Base-by-base conservation (phyloP, 2,888 invertebrate genomes). In the Drosophila nr. perissopoda region DNA sequence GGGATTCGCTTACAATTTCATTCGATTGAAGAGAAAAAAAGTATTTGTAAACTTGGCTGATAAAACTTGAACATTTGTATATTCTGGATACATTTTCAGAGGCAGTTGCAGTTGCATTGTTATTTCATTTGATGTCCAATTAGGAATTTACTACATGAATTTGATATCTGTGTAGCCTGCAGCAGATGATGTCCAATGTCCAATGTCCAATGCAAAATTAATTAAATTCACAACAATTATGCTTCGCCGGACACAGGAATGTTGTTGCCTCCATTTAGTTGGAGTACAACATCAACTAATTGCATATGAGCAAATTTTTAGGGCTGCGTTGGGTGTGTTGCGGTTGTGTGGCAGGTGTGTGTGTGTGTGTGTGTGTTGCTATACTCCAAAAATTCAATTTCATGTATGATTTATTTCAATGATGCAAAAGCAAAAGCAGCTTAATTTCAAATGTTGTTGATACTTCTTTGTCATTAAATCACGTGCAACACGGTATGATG, bases 171-270 rank as follows among this genome's bases (percentile, higher is more conserved):
- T 45, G 45, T 10, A 11, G 16, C 33, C 52, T 21, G 38, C 33
- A 16, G 61, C 13, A n/a, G 1, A 33, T 34, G 25, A 3, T 11
- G 33, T 4, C 33, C 33, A 10, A 33, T 3, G 31, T 31, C 31
- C 10, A 31, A 60, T 34, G 40, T 18, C 11, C 33, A 11, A 29
- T 27, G 40, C 34, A 13, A 38, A 27, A 48, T 45, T 53, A 45
- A 65, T 65, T 64, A 33, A 51, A 34, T 65, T 34, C 18, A 29
- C 51, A 42, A 34, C 65, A 65, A 38, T 31, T 38, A 38, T 61
- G 18, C 40, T 52, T 51, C 27, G 42, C 16, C 11, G 5, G 62
- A 65, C 51, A 64, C 2, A 59, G 61, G 31, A 40, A 60, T 31
- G 38, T 40, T 51, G 7, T 38, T 48, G 33, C 31, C 61, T 49